Percentiles rank a stretch among this genome's conserved stretches.
Conservation (phyloP, 2,797 vertebrate species). For the Naso thynnoides region DNA sequence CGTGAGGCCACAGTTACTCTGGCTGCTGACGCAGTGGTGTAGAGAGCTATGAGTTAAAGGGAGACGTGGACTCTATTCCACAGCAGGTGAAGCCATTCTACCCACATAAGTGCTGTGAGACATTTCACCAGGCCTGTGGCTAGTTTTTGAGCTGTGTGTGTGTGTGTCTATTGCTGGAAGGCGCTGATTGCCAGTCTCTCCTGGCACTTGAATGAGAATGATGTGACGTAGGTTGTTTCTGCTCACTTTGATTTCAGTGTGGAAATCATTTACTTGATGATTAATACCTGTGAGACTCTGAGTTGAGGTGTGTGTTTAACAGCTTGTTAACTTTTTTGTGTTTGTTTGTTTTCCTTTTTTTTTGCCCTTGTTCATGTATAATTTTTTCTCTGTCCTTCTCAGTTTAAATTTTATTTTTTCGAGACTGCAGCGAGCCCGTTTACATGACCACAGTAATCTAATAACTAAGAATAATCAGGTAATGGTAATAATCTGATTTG, state of each 20-base stretch:
- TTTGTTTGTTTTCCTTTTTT: too few species aligned
- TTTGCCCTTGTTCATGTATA: too few species aligned
- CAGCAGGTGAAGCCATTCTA: conserved; percentile 45
- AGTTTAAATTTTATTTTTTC: too few species aligned
- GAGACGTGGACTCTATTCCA: conserved; percentile 48
- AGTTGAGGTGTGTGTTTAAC: background rate
- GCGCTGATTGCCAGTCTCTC: conserved; percentile 19
- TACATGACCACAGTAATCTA: too few species aligned
- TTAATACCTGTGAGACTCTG: background rate
- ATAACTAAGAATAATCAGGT: too few species aligned
- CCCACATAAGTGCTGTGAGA: conserved; percentile 40
- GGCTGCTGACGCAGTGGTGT: conserved; percentile 26
- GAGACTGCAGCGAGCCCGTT: too few species aligned
- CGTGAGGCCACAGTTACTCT: conserved; percentile 39
- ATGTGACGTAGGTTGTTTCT: conserved; percentile 9
- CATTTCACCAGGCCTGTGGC: conserved; percentile 29
- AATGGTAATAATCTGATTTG: too few species aligned
- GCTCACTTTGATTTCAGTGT: background rate
- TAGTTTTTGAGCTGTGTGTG: conserved; percentile 20
- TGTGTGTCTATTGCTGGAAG: background rate
- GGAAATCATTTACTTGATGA: background rate
- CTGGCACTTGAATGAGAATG: conserved; percentile 14
- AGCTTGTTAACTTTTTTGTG: too few species aligned
- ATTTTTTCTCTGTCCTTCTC: too few species aligned
- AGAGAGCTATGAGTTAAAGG: conserved; percentile 40